Evolutionary conservation across 2,888 invertebrate species (phyloP).

Genomic region (Sesia bembeciformis): DNA sequence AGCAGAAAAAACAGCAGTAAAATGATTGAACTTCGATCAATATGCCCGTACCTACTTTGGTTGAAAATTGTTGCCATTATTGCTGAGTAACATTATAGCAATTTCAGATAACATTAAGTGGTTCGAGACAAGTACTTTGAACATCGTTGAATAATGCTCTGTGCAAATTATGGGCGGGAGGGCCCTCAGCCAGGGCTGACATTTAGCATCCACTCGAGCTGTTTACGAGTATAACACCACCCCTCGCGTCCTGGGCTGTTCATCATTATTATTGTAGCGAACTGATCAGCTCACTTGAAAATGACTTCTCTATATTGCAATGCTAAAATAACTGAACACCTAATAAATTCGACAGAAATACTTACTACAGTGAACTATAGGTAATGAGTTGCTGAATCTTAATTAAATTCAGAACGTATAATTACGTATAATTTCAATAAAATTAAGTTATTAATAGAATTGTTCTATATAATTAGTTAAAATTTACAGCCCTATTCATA

Average conservation of each 20-base stretch:
- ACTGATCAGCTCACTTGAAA: no score
- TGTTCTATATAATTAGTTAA: no score
- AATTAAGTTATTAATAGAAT: no score
- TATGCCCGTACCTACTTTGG: neutral
- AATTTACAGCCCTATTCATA: no score
- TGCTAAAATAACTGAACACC: no score
- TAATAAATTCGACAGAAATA: no score
- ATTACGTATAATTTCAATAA: no score
- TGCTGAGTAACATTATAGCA: slow-evolving; percentile 26
- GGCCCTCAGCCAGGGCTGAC: slow-evolving; percentile 20
- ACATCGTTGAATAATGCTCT: slow-evolving; percentile 35
- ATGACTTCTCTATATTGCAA: no score
- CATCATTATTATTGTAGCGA: slow-evolving; percentile 18
- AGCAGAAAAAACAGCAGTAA: no score
- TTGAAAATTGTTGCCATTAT: slow-evolving; percentile 11
- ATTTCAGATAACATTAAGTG: slow-evolving; percentile 38
- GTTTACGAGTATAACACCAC: slow-evolving; percentile 14
- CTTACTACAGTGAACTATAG: no score
- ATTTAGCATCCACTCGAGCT: slow-evolving; percentile 17
- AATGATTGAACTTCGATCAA: neutral
- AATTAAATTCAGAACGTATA: no score
- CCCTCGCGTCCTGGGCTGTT: slow-evolving; percentile 17
- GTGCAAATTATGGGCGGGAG: slow-evolving; percentile 33
- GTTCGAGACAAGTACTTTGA: slow-evolving; percentile 38
- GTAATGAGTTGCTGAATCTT: no score